These are phyloP conservation scores for Tinea pellionella DNA, from an alignment of 2,888 invertebrate species.

Conservation along the genomic window DNA sequence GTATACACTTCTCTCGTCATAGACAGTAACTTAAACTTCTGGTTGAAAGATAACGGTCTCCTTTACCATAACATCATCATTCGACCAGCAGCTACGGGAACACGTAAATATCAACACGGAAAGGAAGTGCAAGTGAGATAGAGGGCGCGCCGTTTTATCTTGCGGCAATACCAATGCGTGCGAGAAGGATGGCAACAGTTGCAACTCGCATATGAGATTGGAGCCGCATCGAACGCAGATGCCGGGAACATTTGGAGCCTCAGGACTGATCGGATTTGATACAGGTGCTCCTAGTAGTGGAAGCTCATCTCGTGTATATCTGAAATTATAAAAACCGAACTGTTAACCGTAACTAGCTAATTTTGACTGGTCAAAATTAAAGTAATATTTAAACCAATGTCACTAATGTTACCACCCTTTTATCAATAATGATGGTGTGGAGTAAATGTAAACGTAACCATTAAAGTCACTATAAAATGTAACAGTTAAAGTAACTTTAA, in stretches of 20 bases:
- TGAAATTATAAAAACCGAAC: no score
- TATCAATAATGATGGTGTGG: no score
- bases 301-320: slow-evolving; percentile 79
- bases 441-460: no score
- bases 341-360: no score
- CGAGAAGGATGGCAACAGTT: slow-evolving; percentile 84
- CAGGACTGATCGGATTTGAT: slow-evolving; percentile 40
- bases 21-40: slow-evolving; percentile 61
- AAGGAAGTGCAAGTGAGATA: slow-evolving; percentile 80
- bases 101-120: slow-evolving; percentile 90
- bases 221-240: slow-evolving; percentile 78
- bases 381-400: no score
- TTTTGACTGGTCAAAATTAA: no score
- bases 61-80: slow-evolving; percentile 72
- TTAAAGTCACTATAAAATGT: no score
- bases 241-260: slow-evolving; percentile 38
- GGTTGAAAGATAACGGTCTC: slow-evolving; percentile 83
- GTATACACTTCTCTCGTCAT: no score
- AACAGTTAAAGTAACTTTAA: no score
- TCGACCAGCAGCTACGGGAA: slow-evolving; percentile 85
- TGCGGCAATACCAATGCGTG: slow-evolving; percentile 71
- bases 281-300: slow-evolving; percentile 79
- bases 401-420: no score
- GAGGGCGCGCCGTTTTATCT: slow-evolving; percentile 53
- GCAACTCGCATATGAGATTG: slow-evolving; percentile 82